Percentiles rank a stretch among this genome's conserved stretches.
Conservation (phyloP, 53 echinoderm and acorn worm species). For the Pentamera pediparva region DNA sequence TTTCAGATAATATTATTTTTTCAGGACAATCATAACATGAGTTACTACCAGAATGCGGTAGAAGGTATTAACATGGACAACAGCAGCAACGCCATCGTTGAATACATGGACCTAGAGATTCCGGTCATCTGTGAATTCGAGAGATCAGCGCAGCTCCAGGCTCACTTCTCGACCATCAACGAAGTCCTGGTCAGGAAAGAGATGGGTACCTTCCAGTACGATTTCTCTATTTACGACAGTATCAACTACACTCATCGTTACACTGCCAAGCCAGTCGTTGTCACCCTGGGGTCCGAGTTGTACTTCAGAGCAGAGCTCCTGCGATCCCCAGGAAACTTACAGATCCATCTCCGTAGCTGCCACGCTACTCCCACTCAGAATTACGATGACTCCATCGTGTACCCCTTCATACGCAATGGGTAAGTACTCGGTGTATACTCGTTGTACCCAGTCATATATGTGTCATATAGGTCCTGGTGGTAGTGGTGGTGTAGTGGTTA, state of each 20-base stretch:
- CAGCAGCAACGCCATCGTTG: background rate
- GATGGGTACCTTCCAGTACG: background rate
- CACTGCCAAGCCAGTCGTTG: background rate
- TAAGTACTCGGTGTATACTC: too few species aligned
- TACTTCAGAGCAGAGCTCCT: conserved; percentile 17
- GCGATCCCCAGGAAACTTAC: background rate
- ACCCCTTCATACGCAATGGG: conserved; percentile 1
- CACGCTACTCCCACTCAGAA: background rate
- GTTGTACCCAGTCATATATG: background rate
- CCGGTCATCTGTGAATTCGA: conserved; percentile 9
- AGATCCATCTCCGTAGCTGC: conserved; percentile 21
- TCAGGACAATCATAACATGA: background rate
- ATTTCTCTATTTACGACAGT: conserved; percentile 2
- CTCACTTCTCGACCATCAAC: conserved; percentile 9
- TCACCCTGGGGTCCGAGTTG: background rate
- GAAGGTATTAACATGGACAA: background rate
- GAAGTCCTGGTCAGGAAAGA: background rate
- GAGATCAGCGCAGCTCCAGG: background rate
- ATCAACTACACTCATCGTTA: background rate
- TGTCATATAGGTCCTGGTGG: too few species aligned
- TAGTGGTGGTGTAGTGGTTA: too few species aligned
- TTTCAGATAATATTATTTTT: too few species aligned
- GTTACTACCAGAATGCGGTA: background rate
- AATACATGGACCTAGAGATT: background rate
- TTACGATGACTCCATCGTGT: background rate